phyloP scores from a whole-genome alignment of 2,888 invertebrate species.

The Oscheius sp. region DNA sequence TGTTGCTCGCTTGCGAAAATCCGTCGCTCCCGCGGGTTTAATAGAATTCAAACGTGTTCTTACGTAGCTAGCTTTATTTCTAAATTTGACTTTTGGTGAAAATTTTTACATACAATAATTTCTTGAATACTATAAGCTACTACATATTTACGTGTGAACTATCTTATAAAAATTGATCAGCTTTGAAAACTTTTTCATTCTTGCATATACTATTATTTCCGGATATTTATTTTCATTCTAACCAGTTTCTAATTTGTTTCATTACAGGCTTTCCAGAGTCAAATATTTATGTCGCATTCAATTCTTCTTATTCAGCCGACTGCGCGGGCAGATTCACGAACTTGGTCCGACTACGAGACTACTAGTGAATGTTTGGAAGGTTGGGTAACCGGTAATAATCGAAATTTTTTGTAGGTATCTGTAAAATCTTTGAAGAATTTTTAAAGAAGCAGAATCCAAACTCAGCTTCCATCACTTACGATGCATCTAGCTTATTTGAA shows the following conservation, averaged over 20 bases:
- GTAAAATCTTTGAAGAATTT: conserved; percentile 98
- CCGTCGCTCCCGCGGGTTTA: too few species aligned
- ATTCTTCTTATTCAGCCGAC: conserved; percentile 94
- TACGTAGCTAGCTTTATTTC: too few species aligned
- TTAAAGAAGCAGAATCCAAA: conserved; percentile 92
- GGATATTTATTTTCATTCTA: too few species aligned
- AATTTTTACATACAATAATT: too few species aligned
- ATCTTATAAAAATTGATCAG: too few species aligned
- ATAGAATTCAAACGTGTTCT: too few species aligned
- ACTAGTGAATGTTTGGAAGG: conserved; percentile 75
- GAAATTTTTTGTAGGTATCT: conserved; percentile 78
- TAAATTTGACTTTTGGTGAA: too few species aligned
- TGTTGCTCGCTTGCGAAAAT: too few species aligned
- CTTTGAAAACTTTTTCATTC: too few species aligned
- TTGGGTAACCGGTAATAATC: not conserved
- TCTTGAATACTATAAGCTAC: too few species aligned
- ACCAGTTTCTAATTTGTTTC: not conserved
- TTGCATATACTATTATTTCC: too few species aligned
- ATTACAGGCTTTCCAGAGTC: conserved; percentile 20
- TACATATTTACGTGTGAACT: too few species aligned
- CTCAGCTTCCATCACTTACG: conserved; percentile 95
- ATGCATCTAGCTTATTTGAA: conserved; percentile 92
- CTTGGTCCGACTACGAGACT: conserved; percentile 97
- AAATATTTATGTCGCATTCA: conserved; percentile 85
- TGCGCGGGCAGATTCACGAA: conserved; percentile 89